Percentiles rank a stretch among this genome's conserved stretches.
Evolutionary conservation across 2,888 invertebrate genomes (phyloP).

Genomic region (Campoplex nolae): DNA sequence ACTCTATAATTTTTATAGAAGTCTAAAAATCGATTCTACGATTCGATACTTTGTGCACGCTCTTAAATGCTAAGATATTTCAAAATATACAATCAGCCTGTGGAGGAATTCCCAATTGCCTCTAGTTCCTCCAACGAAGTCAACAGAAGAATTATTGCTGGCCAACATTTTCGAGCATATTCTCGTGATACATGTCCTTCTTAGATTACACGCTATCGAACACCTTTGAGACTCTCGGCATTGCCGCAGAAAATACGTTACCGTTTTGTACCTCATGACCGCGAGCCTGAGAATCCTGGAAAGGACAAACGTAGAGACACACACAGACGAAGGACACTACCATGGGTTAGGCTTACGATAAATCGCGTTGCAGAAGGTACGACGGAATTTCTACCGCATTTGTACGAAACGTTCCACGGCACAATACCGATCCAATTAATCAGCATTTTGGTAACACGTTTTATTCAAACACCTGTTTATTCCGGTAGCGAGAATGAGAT

Average conservation of each 20-base stretch:
- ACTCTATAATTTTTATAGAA: neutral
- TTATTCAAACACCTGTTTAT: neutral
- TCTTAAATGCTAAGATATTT: neutral
- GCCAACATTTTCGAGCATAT: constrained; percentile 65
- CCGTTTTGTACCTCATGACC: constrained; percentile 50
- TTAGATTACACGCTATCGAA: constrained; percentile 65
- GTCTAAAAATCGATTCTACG: neutral
- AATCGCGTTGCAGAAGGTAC: constrained; percentile 32
- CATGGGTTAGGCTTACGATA: constrained; percentile 22
- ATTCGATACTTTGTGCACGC: neutral
- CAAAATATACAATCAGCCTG: neutral
- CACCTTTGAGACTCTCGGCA: constrained; percentile 58
- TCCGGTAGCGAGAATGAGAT: no score
- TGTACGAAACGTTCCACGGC: neutral
- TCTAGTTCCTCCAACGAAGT: constrained; percentile 73
- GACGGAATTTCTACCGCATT: constrained; percentile 35
- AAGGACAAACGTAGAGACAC: neutral
- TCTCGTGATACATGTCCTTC: constrained; percentile 56
- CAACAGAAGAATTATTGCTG: constrained; percentile 75
- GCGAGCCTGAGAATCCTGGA: constrained; percentile 21
- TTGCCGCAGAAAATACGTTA: constrained; percentile 44
- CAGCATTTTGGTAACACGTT: neutral
- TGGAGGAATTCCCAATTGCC: constrained; percentile 38
- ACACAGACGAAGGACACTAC: constrained; percentile 19
- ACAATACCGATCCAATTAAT: constrained; percentile 11